Percentiles rank a stretch among this genome's conserved stretches.
These are phyloP conservation scores for Orthonychiurus folsomi DNA, from an alignment of 2,888 invertebrate genomes.

Conservation along the genomic window DNA sequence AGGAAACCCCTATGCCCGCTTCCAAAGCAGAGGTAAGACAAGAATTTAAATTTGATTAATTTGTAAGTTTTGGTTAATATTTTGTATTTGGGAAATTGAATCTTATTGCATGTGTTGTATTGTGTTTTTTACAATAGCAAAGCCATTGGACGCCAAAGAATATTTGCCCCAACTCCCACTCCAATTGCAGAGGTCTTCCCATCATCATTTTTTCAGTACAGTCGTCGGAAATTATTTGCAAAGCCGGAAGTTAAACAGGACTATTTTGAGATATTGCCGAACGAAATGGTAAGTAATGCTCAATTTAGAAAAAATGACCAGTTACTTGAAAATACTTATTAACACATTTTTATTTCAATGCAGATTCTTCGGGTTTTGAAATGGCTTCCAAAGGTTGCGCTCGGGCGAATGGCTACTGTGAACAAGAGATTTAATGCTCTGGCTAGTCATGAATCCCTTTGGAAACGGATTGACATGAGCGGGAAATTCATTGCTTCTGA, in stretches of 20 bases:
- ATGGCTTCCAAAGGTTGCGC: conserved; percentile 67
- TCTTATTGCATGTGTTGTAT: too few species aligned
- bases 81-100: too few species aligned
- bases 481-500: conserved; percentile 56
- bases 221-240: background rate
- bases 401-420: conserved; percentile 63
- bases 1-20: too few species aligned
- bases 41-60: too few species aligned
- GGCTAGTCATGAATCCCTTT: conserved; percentile 72
- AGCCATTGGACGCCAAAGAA: too few species aligned
- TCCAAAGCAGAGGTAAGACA: too few species aligned
- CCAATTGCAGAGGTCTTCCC: background rate
- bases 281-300: conserved; percentile 60
- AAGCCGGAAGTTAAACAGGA: conserved; percentile 44
- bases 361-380: conserved; percentile 54
- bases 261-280: conserved; percentile 65
- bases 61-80: too few species aligned
- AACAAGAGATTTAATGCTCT: conserved; percentile 68
- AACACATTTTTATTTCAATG: conserved; percentile 9
- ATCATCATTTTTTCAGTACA: background rate
- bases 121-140: too few species aligned
- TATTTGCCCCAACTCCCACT: too few species aligned
- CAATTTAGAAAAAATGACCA: background rate
- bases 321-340: conserved; percentile 3
- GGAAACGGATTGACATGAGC: conserved; percentile 74